Evolutionary conservation across 2,888 invertebrate species (phyloP), one percentile per base, ranked within the genome.

Genomic region (Idaea straminata): DNA sequence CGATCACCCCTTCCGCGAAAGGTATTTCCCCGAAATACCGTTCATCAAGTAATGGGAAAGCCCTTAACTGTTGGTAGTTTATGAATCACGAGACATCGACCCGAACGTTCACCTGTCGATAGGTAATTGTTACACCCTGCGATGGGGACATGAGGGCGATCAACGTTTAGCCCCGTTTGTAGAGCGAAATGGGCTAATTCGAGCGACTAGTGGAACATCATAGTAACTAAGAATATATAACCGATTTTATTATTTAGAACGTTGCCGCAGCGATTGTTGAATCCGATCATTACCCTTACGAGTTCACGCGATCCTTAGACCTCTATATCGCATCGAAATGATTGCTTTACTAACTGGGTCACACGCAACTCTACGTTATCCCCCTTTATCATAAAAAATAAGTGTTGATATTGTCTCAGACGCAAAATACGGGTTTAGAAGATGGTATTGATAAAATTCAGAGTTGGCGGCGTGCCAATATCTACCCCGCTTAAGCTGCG

Each of bases 31-130:
- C 10, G 47, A 47, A 47, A 47, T 47, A 47, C 47, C 13, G 47
- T 47, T 13, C 47, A 47, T 47, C 47, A 13, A 47, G 47, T 47
- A 83, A 80, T 80, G 80, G 81, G 80, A 75, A 78, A 83, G 76
- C 80, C 83, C 83, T 82, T 76, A 79, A 83, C 77, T 66, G 77
- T 74, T 86, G 85, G 84, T 85, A 83, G 85, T 84, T 86, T 79
- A 77, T 85, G 85, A 88, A 83, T 86, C 84, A 83, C 83, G 78
- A 86, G 84, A 78, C 84, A 77, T 77, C 80, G 84, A 84, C 85
- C 84, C 71, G 79, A 70, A 67, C 82, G 75, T 81, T 83, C 79
- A 83, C 83, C 86, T 83, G 78, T 66, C 64, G 47, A 47, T 47
- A 47, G 47, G 47, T 47, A 47, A 47, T 13, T 13, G 47, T 13